Evolutionary conservation across 1,140 invertebrate genomes (phyloP).

Genomic region (Aricia agestis): DNA sequence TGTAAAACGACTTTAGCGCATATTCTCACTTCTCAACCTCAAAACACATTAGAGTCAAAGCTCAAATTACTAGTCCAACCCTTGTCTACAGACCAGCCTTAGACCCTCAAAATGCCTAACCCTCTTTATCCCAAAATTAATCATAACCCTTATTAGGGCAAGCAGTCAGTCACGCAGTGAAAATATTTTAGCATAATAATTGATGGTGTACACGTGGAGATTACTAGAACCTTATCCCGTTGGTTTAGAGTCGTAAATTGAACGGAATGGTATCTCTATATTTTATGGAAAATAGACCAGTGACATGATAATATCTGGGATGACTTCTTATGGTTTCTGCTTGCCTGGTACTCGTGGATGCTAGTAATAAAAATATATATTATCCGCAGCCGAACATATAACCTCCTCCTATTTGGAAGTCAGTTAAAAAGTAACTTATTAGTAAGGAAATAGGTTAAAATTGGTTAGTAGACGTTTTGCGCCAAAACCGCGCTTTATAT

Average conservation of each 20-base stretch:
- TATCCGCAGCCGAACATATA: too few relatives aligned
- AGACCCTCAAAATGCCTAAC: neutral
- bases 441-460: too few relatives aligned
- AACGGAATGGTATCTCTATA: neutral
- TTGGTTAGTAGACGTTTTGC: too few relatives aligned
- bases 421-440: too few relatives aligned
- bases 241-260: neutral
- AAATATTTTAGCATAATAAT: constrained; percentile 15
- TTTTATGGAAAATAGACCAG: neutral
- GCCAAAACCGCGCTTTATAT: too few relatives aligned
- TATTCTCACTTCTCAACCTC: too few relatives aligned
- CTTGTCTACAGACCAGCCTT: neutral
- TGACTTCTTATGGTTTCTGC: neutral
- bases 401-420: too few relatives aligned
- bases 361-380: too few relatives aligned
- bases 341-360: neutral
- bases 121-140: constrained; percentile 11
- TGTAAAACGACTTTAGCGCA: too few relatives aligned
- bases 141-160: constrained; percentile 7
- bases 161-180: constrained; percentile 6
- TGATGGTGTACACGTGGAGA: neutral
- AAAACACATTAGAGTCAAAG: neutral
- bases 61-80: neutral
- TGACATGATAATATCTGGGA: neutral
- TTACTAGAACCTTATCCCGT: neutral